Base-by-base conservation (phyloP, 64 coral and sea anemone species). In the Montipora sp. region DNA sequence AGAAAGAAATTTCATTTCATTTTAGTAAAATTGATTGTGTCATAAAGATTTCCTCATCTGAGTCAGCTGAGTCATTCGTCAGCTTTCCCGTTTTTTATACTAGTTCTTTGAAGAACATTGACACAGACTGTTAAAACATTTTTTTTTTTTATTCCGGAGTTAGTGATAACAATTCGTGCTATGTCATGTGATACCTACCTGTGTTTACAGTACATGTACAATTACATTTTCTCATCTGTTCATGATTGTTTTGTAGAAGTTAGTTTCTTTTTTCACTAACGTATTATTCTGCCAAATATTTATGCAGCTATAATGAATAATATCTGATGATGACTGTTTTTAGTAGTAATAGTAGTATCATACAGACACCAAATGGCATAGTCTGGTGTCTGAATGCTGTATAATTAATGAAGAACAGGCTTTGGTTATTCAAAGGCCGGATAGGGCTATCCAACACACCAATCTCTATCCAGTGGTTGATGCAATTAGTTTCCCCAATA, bases 31-130 rank as follows among this genome's bases (percentile, higher is more conserved):
- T 78, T 78, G 77, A 78, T 51, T 51, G 18, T 78, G 77, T 51
- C 77, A 78, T 78, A 51, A 78, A 78, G 51, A 20, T 78, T 18
- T 78, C 15, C 77, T 51, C 47, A 78, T 2, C 77, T 78, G 47
- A 78, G 77, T 78, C 53, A n/a, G n/a, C n/a, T n/a, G n/a, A n/a
- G 77, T 51, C 22, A 78, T 78, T 78, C 77, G 77, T 78, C 77
- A 78, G 46, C 46, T 73, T 73, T 5, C 14, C 77, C 47, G 46
- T 47, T 51, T 78, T 78, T 10, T 78, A 78, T 46, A 16, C 76
- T 78, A 78, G 48, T 78, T 78, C 12, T 78, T 78, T 78, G 18
- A 78, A 78, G 14, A 78, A 78, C 77, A 24, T 24, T 0, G 24
- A 24, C 24, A 24, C 24, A 24, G 24, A 24, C 24, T 24, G 24